Percentiles rank a stretch among this genome's conserved stretches.
These are phyloP conservation scores for Puntigrus tetrazona DNA, from an alignment of 2,113 vertebrate species.

Conservation along the genomic window DNA sequence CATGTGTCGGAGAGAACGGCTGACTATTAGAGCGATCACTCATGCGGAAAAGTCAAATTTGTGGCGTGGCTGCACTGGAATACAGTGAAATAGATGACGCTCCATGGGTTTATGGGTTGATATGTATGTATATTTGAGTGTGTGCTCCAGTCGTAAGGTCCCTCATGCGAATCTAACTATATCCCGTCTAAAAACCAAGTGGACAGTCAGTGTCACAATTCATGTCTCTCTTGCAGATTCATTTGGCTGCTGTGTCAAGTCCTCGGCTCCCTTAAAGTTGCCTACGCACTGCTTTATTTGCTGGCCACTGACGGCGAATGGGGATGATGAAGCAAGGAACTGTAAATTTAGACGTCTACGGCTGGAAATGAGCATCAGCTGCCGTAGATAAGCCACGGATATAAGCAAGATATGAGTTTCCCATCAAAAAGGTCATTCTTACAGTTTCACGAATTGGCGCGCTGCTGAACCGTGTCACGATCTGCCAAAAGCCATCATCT, in stretches of 20 bases:
- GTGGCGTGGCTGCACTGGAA: conserved; percentile 43
- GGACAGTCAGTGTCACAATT: conserved; percentile 42
- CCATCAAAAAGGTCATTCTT: conserved; percentile 7
- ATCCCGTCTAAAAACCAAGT: conserved; percentile 17
- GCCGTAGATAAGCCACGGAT: not conserved
- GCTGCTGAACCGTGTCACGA: conserved; percentile 3
- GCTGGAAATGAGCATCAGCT: not conserved
- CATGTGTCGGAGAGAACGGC: not conserved
- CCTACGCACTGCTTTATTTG: conserved; percentile 23
- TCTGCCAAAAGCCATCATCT: conserved; percentile 18
- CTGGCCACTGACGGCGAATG: not conserved
- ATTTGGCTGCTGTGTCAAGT: conserved; percentile 23
- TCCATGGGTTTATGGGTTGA: conserved; percentile 17
- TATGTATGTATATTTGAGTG: conserved; percentile 7
- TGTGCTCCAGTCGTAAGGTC: not conserved
- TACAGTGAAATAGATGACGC: conserved; percentile 36
- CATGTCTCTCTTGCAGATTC: conserved; percentile 36
- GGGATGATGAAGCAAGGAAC: not conserved
- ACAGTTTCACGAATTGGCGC: not conserved
- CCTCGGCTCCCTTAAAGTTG: conserved; percentile 19
- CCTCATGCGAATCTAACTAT: conserved; percentile 31
- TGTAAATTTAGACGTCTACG: conserved; percentile 7
- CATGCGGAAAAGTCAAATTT: conserved; percentile 45
- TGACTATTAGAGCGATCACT: conserved; percentile 35
- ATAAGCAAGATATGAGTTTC: conserved; percentile 23